Conservation (phyloP, 2,113 vertebrate genomes). For the Anhinga anhinga region DNA sequence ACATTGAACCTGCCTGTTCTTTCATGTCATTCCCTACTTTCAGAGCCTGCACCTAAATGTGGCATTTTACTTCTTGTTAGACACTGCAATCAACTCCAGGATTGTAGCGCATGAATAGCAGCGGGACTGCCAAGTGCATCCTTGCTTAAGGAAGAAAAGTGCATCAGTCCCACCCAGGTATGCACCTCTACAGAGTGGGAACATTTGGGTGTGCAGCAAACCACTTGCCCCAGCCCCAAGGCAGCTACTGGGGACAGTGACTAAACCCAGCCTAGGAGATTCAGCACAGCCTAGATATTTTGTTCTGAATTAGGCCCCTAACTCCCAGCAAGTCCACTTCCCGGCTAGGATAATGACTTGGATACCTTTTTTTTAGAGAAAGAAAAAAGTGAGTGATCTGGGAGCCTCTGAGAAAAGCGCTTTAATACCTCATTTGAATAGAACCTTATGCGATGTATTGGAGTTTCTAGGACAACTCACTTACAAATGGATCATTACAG, state of each 20-base stretch:
- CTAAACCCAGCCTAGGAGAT: neutral
- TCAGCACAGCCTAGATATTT: neutral
- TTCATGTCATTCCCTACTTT: neutral
- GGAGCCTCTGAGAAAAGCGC: neutral
- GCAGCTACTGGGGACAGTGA: neutral
- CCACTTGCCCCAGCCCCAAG: neutral
- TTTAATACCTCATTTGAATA: slow-evolving; percentile 49
- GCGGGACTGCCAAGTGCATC: neutral
- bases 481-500: slow-evolving; percentile 56
- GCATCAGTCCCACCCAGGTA: neutral
- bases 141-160: neutral
- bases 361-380: slow-evolving; percentile 2
- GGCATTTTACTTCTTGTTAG: neutral
- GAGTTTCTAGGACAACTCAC: slow-evolving; percentile 52
- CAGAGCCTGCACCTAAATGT: accelerated
- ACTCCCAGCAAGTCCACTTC: neutral
- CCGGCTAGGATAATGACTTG: neutral
- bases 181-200: neutral
- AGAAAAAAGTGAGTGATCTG: slow-evolving; percentile 4
- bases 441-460: neutral
- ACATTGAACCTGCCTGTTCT: neutral
- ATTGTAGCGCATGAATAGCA: accelerated
- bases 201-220: neutral
- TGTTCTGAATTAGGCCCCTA: neutral
- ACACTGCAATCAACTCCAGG: neutral